These are phyloP conservation scores for Saguinus imperator DNA, from an alignment of 2,113 vertebrate genomes.

Conservation along the genomic window DNA sequence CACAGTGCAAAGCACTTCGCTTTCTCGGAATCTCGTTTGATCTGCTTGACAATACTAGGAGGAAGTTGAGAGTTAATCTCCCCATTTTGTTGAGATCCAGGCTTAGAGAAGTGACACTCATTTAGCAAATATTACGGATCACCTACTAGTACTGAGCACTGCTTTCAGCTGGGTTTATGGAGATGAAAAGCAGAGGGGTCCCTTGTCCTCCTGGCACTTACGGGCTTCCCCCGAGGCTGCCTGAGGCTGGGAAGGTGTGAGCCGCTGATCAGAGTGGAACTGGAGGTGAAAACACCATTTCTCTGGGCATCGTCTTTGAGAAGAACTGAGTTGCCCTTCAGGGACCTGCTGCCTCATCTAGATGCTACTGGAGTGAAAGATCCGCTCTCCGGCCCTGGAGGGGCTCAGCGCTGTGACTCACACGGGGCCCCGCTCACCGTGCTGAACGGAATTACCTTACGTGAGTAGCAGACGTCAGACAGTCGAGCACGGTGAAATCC, in stretches of 20 bases:
- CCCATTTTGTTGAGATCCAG: neutral
- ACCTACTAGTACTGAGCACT: neutral
- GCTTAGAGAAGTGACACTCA: neutral
- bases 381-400: neutral
- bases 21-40: neutral
- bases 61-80: neutral
- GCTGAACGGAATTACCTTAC: accelerated
- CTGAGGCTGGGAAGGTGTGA: neutral
- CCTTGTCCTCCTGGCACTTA: neutral
- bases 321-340: neutral
- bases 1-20: neutral
- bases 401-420: neutral
- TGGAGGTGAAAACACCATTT: neutral
- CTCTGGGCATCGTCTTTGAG: neutral
- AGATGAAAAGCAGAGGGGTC: neutral
- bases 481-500: neutral
- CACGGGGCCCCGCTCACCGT: neutral
- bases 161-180: neutral
- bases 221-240: neutral
- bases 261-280: neutral
- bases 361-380: neutral
- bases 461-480: neutral
- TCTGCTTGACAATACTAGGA: neutral
- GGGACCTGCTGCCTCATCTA: neutral
- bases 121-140: neutral